A percentile compares a stretch with the other conserved stretches of the same genome.
Evolutionary conservation across 30 jellyfish, hydroid and myxozoan species (phyloP).

Genomic region (Mastigias papua): DNA sequence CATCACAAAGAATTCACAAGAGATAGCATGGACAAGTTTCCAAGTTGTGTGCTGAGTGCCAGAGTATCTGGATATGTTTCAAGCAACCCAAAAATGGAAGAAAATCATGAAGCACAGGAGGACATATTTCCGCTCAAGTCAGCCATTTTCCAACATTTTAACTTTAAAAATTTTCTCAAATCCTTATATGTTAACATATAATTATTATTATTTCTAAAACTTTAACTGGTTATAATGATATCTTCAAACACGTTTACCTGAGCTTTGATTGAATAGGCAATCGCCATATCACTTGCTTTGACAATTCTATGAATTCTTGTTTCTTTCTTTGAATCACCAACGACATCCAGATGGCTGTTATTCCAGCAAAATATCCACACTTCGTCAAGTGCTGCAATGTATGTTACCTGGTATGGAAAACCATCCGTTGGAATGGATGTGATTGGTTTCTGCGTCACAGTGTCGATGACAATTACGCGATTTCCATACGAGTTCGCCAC

Average conservation of each 20-base stretch:
- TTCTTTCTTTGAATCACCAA: conserved; percentile 29
- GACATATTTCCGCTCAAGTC: too few relatives aligned
- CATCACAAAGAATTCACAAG: too few relatives aligned
- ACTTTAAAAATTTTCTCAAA: too few relatives aligned
- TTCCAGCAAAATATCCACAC: conserved; percentile 72
- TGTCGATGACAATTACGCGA: conserved; percentile 40
- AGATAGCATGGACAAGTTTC: too few relatives aligned
- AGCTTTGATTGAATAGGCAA: conserved; percentile 30
- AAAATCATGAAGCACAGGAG: too few relatives aligned
- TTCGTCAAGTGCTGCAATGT: conserved; percentile 51
- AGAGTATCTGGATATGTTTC: too few relatives aligned
- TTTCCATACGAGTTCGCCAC: conserved; percentile 40
- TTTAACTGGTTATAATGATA: background rate
- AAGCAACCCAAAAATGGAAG: too few relatives aligned
- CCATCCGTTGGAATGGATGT: conserved; percentile 45
- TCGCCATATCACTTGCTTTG: conserved; percentile 21
- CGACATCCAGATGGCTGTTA: conserved; percentile 36
- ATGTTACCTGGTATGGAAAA: conserved; percentile 42
- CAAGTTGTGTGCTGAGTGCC: too few relatives aligned
- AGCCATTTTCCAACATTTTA: too few relatives aligned
- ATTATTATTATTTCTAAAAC: too few relatives aligned
- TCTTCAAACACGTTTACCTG: conserved; percentile 16
- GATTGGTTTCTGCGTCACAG: conserved; percentile 25
- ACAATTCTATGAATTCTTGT: conserved; percentile 11
- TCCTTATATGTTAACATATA: too few relatives aligned